Base-by-base conservation (phyloP, 2,888 invertebrate genomes). In the Trichopoda pennipes region DNA sequence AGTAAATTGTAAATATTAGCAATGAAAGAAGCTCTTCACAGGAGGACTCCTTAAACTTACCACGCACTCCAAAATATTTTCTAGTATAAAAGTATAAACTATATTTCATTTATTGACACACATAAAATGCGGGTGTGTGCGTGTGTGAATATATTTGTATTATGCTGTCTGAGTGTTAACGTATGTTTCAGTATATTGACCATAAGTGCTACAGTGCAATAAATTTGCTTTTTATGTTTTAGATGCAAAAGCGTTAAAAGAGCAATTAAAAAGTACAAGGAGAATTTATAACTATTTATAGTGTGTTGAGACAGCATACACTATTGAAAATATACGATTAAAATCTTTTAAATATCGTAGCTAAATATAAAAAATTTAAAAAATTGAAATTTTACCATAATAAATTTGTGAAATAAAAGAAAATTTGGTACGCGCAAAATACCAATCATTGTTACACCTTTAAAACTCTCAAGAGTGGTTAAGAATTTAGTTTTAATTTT, bases 181-280 rank as follows among this genome's bases (percentile, higher is more conserved):
- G 38, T 69, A 23, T 55, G 60, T 68, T 63, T 49, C 49, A 68
- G 14, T 38, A 14, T 38, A 14, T 38, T 14, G 14, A 56, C 72
- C 81, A 73, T 76, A 81, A 81, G 81, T 81, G 66, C 76, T 63
- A 61, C 73, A 73, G 76, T 81, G 76, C 81, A 81, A 81, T 81
- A 81, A 81, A 81, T 81, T 77, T 68, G 63, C 61, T 81, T 73
- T 73, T 77, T 81, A 63, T 68, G 66, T 68, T 81, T 68, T 58
- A 81, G 77, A 73, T 73, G 49, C 21, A 49, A 75, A 72, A 77
- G 51, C 77, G 58, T 63, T 73, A 63, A 56, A 61, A 61, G 77
- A 73, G 72, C 68, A 77, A 77, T 81, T 77, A 73, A 73, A 68
- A 55, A 55, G 23, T 68, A 68, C 23, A 28, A 9, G 21, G 63